Percentiles rank a stretch among this genome's conserved stretches.
Conservation (phyloP, 2,113 vertebrate species). For the Micronisus gabar region DNA sequence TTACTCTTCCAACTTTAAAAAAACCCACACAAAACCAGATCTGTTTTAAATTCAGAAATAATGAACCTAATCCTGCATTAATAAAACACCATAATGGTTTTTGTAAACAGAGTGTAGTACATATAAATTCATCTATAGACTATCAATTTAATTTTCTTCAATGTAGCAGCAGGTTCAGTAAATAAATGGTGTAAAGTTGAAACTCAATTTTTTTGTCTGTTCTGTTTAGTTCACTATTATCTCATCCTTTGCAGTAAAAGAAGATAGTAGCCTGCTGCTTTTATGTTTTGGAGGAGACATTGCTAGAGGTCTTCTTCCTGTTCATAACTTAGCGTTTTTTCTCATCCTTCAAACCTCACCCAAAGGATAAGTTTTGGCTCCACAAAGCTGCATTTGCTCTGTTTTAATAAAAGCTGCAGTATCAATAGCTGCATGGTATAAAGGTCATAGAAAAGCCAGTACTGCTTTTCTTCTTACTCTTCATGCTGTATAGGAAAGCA, state of each 20-base stretch:
- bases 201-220: background rate
- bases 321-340: background rate
- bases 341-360: background rate
- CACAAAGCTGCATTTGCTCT: background rate
- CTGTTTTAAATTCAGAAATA: background rate
- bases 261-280: background rate
- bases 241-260: background rate
- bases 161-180: background rate
- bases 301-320: background rate
- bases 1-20: background rate
- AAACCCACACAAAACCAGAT: rapidly evolving
- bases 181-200: background rate
- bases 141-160: background rate
- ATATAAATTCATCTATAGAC: background rate
- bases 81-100: background rate
- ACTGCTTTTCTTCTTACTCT: background rate
- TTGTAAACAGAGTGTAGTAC: background rate
- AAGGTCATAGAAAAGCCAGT: background rate
- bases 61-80: background rate
- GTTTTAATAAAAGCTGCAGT: background rate
- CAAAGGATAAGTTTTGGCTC: background rate
- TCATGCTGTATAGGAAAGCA: background rate
- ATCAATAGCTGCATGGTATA: background rate
- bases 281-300: background rate
- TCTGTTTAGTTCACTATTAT: background rate